These are phyloP conservation scores for Heterodera schachtii DNA, from an alignment of 1,140 invertebrate species.

Conservation along the genomic window DNA sequence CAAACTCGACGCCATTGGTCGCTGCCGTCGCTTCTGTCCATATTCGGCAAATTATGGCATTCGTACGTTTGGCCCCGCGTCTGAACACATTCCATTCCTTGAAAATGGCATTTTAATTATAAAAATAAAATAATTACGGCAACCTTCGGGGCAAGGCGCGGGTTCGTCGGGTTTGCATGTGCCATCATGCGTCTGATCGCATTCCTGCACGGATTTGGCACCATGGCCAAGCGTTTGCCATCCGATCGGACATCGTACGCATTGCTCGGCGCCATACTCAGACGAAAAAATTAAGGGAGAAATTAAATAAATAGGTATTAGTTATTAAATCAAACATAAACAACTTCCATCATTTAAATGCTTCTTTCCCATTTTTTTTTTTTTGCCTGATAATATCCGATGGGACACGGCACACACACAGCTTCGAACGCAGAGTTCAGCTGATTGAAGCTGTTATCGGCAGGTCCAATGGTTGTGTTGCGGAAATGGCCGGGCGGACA, in stretches of 20 bases:
- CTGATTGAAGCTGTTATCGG: conserved; percentile 5
- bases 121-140: neutral
- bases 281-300: neutral
- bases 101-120: neutral
- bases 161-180: conserved; percentile 15
- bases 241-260: conserved; percentile 13
- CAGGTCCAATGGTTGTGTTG: neutral
- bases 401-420: conserved; percentile 21
- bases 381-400: conserved; percentile 34
- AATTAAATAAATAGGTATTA: neutral
- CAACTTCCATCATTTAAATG: neutral
- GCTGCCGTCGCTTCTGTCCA: neutral
- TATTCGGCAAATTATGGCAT: conserved; percentile 5
- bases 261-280: conserved; percentile 9
- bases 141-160: conserved; percentile 18
- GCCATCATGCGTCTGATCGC: conserved; percentile 4
- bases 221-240: neutral
- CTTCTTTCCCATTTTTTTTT: neutral
- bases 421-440: neutral
- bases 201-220: conserved; percentile 15
- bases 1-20: conserved; percentile 4
- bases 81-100: conserved; percentile 21
- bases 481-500: conserved; percentile 29
- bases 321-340: neutral
- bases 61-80: neutral